Evolutionary conservation across 2,797 vertebrate species (phyloP), one percentile per base, ranked within the genome.

Genomic region (Cyprinodon diabolis): DNA sequence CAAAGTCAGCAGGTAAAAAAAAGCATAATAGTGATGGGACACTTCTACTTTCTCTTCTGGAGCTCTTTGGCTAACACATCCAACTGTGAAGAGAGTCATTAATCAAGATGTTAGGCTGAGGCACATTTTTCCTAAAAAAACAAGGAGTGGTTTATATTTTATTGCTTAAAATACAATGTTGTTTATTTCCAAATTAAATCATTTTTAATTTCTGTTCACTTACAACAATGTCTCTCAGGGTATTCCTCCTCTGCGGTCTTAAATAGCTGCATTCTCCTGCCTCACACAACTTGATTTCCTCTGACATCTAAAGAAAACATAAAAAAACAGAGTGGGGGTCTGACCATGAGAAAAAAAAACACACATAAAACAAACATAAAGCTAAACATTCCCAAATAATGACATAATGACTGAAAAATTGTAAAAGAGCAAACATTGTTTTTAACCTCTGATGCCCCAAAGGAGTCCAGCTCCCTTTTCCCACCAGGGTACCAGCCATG

Each of bases 401-500:
- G 21, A 75, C 2, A 49, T 69, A 83, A 68, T 17, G 10, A 66
- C 69, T 21, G n/a, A 63, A 54, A 57, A 14, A 11, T 1, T 1
- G 4, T 62, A 35, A 77, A 25, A 56, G 17, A 62, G 67, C 21
- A 67, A 19, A 66, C 14, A 58, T 60, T 14, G 6, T 14, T 73
- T 8, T 81, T 6, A 60, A 97, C 96, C 95, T 96, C 94, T 79
- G 91, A 84, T 0, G 86, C 78, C 4, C 81, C 70, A 7, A 94
- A 92, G 12, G 84, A 71, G 21, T 94, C 93, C 19, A 96, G 80
- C 66, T 95, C 95, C 84, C 93, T 84, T 79, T 97, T 97, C 72
- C 96, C 96, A 86, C 96, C 95, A 0, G 96, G 96, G 78, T 96
- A 97, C 96, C 96, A 97, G 60, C 96, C 95, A 13, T 97, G 96